Conservation (phyloP, 2,888 invertebrate species). For the Mongoloraphidia duomilia region DNA sequence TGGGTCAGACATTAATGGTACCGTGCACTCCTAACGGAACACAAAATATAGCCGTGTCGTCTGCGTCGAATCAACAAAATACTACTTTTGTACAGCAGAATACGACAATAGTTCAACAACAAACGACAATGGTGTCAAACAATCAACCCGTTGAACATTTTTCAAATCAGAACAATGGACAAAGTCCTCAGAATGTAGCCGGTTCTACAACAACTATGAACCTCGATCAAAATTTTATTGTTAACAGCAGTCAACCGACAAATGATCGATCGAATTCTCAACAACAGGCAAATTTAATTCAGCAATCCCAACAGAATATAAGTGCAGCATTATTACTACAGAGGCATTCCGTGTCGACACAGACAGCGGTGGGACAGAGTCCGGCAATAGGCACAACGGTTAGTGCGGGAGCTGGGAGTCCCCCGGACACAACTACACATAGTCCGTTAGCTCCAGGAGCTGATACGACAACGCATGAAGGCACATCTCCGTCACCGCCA, state of each 20-base stretch:
- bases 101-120: conserved; percentile 71
- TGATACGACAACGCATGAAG: conserved; percentile 32
- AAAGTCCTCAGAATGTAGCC: conserved; percentile 23
- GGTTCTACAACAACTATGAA: conserved; percentile 33
- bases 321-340: conserved; percentile 24
- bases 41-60: conserved; percentile 39
- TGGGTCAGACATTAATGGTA: conserved; percentile 58
- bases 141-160: conserved; percentile 39
- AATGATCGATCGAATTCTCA: conserved; percentile 8
- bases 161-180: conserved; percentile 28
- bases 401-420: conserved; percentile 39
- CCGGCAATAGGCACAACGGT: conserved; percentile 29
- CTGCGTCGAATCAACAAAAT: conserved; percentile 40
- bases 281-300: conserved; percentile 10
- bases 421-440: conserved; percentile 75
- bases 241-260: conserved; percentile 26
- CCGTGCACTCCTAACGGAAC: conserved; percentile 40
- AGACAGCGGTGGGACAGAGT: conserved; percentile 46
- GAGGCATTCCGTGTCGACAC: conserved; percentile 57
- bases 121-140: conserved; percentile 62
- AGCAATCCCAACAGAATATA: conserved; percentile 9
- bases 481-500: conserved; percentile 29
- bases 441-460: conserved; percentile 55
- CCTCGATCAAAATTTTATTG: conserved; percentile 43
- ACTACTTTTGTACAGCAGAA: conserved; percentile 73